Evolutionary conservation across 2,888 invertebrate genomes (phyloP).

Genomic region (Ochropacha duplaris): DNA sequence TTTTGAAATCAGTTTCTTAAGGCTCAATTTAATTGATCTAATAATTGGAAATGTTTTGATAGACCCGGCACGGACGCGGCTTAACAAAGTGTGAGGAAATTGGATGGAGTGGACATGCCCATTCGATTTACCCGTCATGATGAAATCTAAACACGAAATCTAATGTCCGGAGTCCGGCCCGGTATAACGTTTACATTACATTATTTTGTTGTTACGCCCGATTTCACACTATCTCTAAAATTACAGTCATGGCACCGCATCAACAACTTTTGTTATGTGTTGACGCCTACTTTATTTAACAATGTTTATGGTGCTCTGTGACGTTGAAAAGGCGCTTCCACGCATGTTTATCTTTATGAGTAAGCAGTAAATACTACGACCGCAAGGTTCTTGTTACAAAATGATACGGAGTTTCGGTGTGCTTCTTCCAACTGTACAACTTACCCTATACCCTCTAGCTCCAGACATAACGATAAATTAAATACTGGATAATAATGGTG

Average conservation of each 20-base stretch:
- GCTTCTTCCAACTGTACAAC: not conserved
- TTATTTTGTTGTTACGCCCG: conserved; percentile 11
- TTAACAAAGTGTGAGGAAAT: not conserved
- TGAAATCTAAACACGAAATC: conserved; percentile 22
- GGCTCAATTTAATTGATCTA: conserved; percentile 8
- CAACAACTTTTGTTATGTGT: not conserved
- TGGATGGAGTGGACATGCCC: conserved; percentile 1
- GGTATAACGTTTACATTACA: conserved; percentile 12
- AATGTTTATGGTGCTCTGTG: not conserved
- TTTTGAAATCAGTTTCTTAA: not conserved
- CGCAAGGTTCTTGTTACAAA: not conserved
- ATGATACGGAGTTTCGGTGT: not conserved
- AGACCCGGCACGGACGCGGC: not conserved
- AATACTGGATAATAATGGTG: too few relatives aligned
- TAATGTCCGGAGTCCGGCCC: conserved; percentile 12
- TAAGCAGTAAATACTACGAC: not conserved
- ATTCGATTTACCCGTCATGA: conserved; percentile 18
- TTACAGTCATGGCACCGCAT: conserved; percentile 10
- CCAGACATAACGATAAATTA: too few relatives aligned
- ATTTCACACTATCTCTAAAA: conserved; percentile 17
- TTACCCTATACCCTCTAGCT: too few relatives aligned
- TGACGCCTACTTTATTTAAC: not conserved
- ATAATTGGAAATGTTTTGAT: not conserved
- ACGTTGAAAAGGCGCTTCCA: not conserved
- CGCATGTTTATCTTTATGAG: not conserved